Evolutionary conservation across 2,113 vertebrate species (phyloP).

Genomic region (Mesitornis unicolor): DNA sequence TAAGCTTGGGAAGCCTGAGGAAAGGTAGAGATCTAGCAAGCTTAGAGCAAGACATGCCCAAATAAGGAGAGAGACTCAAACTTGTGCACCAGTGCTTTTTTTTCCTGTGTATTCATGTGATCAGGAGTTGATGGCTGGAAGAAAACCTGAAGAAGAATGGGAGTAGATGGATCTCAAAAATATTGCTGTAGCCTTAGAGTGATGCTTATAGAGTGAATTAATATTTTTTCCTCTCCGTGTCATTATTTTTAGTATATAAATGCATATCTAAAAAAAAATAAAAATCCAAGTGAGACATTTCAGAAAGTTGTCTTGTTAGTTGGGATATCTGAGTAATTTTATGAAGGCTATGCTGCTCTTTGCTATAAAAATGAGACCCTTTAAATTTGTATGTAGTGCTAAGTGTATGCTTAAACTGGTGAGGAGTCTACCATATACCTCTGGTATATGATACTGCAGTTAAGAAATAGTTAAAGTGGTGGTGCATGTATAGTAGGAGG

Average conservation of each 20-base stretch:
- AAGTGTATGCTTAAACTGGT: background rate
- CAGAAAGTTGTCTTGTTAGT: background rate
- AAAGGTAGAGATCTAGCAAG: background rate
- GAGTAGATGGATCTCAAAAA: background rate
- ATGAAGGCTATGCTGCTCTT: background rate
- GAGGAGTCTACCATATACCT: background rate
- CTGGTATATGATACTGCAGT: background rate
- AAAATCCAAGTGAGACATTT: background rate
- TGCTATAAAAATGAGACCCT: background rate
- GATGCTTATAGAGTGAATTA: background rate
- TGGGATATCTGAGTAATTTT: background rate
- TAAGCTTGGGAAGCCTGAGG: background rate
- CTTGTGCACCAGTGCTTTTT: accelerated
- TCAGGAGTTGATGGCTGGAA: background rate
- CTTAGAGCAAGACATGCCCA: background rate
- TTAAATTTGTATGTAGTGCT: background rate
- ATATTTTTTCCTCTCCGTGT: background rate
- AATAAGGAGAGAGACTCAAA: background rate
- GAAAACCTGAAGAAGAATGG: background rate
- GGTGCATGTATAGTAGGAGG: background rate
- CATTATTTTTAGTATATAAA: background rate
- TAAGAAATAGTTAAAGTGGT: background rate
- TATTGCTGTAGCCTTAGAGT: background rate
- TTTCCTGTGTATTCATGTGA: background rate
- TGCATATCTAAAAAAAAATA: background rate